phyloP scores from a whole-genome alignment of 2,888 invertebrate genomes.

The Spialia ferax region DNA sequence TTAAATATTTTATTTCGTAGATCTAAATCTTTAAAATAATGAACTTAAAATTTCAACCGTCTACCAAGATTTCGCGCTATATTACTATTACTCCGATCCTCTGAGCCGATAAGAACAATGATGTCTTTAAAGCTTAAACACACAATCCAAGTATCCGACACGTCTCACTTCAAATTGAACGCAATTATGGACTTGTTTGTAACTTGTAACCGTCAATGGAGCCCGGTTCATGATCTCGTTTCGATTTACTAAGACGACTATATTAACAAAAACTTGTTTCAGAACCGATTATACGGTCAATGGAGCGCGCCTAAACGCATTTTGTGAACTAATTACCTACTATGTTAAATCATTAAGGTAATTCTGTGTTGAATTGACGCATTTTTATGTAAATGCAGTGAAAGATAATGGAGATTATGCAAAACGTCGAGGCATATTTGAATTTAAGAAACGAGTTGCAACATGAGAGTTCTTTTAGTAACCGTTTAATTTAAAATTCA shows the following conservation, averaged over 20 bases:
- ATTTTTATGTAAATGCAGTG: slow-evolving; percentile 9
- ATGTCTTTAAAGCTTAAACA: not conserved
- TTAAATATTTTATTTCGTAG: not conserved
- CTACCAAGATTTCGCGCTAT: not conserved
- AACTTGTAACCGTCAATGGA: slow-evolving; percentile 5
- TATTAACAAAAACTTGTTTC: slow-evolving; percentile 40
- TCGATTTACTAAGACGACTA: slow-evolving; percentile 34
- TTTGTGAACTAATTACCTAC: slow-evolving; percentile 34
- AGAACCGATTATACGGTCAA: slow-evolving; percentile 32
- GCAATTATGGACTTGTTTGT: slow-evolving; percentile 11
- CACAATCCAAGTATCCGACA: not conserved
- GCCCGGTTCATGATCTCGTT: slow-evolving; percentile 19
- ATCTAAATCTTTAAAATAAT: not conserved
- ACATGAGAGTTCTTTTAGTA: not conserved
- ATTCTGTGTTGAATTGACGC: slow-evolving; percentile 14
- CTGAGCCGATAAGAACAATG: too few species aligned
- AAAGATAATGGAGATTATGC: slow-evolving; percentile 7
- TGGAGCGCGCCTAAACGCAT: slow-evolving; percentile 32
- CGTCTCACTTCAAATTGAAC: slow-evolving; percentile 2
- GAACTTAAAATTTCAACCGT: not conserved
- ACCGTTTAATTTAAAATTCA: not conserved
- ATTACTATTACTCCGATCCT: too few species aligned
- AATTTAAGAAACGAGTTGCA: not conserved
- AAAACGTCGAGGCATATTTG: not conserved
- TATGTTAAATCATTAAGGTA: slow-evolving; percentile 31